Percentiles rank a stretch among this genome's conserved stretches.
Conservation (phyloP, 2,888 invertebrate genomes). For the Cephus runcator region DNA sequence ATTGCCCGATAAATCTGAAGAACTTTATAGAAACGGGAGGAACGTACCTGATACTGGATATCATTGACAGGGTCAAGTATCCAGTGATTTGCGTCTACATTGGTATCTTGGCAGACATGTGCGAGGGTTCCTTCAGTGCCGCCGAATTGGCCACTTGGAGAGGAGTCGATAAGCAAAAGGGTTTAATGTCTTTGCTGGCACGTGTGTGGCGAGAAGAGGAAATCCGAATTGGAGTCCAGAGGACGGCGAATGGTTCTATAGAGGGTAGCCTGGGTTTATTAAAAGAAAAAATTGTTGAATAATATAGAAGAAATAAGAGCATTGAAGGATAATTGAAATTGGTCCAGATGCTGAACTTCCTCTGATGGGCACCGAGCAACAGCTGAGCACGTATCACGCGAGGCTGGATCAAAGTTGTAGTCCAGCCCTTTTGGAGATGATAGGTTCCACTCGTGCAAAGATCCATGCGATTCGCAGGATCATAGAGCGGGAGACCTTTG, state of each 20-base stretch:
- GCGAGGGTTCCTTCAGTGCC: conserved; percentile 55
- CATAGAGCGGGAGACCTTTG: conserved; percentile 53
- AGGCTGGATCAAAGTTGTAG: conserved; percentile 48
- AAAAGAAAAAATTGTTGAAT: background rate
- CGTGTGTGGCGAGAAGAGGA: conserved; percentile 65
- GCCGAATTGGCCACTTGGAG: conserved; percentile 67
- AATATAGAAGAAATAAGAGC: background rate
- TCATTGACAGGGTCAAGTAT: conserved; percentile 54
- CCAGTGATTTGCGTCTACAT: conserved; percentile 62
- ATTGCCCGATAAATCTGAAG: conserved; percentile 41
- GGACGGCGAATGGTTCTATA: conserved; percentile 54
- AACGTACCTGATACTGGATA: conserved; percentile 61
- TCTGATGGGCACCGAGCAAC: conserved; percentile 63
- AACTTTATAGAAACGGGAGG: conserved; percentile 61
- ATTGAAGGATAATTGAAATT: background rate
- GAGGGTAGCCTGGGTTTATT: conserved; percentile 41
- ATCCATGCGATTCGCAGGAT: conserved; percentile 65
- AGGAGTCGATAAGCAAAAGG: conserved; percentile 48
- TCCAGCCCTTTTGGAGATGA: conserved; percentile 60
- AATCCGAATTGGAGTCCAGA: conserved; percentile 51
- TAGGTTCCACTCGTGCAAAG: conserved; percentile 65
- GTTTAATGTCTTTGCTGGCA: conserved; percentile 60
- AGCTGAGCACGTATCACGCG: conserved; percentile 47
- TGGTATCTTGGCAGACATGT: conserved; percentile 63
- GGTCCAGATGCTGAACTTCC: conserved; percentile 58